These are phyloP conservation scores for Platysteira castanea DNA, from an alignment of 2,113 vertebrate genomes.

Conservation along the genomic window DNA sequence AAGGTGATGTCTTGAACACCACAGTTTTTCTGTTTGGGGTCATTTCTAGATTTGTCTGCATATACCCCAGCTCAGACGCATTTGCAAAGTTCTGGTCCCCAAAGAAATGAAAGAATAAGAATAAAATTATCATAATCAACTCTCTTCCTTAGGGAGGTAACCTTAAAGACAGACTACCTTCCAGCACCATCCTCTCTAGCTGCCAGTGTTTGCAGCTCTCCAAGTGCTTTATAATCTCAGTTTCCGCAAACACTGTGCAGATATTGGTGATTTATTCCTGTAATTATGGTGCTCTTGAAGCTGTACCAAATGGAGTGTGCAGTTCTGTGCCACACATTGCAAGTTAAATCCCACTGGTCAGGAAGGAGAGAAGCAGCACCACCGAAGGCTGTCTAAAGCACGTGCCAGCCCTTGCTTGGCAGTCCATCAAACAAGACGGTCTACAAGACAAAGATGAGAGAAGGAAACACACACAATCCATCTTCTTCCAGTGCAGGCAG, in stretches of 20 bases:
- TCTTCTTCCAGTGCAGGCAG: neutral
- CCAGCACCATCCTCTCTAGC: neutral
- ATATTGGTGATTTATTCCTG: constrained; percentile 52
- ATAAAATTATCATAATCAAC: neutral
- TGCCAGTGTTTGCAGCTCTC: neutral
- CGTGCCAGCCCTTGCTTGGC: neutral
- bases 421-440: neutral
- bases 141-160: neutral
- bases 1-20: neutral
- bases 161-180: neutral
- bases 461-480: neutral
- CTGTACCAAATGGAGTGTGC: neutral
- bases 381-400: neutral
- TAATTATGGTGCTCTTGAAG: constrained; percentile 54
- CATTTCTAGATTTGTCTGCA: neutral
- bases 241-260: neutral
- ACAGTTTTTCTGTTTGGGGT: neutral
- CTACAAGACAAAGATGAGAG: neutral
- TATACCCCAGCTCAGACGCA: neutral
- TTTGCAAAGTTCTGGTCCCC: neutral
- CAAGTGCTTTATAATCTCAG: neutral
- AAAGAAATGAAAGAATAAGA: neutral
- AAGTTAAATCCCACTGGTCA: constrained; percentile 9
- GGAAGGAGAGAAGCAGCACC: neutral
- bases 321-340: neutral